Evolutionary conservation across 2,113 vertebrate genomes (phyloP).

Genomic region (Dicrurus megarhynchus): DNA sequence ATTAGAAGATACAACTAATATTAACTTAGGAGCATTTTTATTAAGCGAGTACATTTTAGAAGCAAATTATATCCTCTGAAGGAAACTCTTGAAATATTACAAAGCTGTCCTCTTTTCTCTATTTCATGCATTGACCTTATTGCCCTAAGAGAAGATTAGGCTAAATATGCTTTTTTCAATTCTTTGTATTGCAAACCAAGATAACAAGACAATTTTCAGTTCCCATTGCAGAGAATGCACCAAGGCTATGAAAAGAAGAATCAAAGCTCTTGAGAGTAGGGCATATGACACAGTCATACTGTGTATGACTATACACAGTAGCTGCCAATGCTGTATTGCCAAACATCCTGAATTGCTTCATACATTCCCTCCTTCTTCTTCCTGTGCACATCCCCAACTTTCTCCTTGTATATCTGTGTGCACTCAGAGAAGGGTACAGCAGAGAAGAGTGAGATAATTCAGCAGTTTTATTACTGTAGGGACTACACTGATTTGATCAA

Average conservation of each 20-base stretch:
- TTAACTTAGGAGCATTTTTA: background rate
- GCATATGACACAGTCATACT: too few species aligned
- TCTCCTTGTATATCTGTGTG: accelerated
- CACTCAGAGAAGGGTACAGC: background rate
- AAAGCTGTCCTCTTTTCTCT: background rate
- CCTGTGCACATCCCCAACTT: accelerated
- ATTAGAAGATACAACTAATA: background rate
- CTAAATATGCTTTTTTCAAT: background rate
- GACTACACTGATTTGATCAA: background rate
- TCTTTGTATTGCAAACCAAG: background rate
- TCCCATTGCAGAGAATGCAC: background rate
- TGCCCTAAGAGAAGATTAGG: background rate
- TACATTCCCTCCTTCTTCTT: background rate
- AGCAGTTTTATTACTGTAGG: background rate
- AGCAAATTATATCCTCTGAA: background rate
- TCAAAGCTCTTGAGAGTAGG: background rate
- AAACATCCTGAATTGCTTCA: background rate
- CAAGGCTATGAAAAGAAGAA: background rate
- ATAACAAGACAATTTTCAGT: background rate
- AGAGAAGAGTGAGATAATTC: background rate
- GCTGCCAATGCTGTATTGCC: background rate
- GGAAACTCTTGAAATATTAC: background rate
- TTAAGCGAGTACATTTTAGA: background rate
- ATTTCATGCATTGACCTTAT: background rate
- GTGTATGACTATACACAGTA: too few species aligned